phyloP scores from a whole-genome alignment of 2,888 invertebrate genomes.

The Frankliniella intonsa region DNA sequence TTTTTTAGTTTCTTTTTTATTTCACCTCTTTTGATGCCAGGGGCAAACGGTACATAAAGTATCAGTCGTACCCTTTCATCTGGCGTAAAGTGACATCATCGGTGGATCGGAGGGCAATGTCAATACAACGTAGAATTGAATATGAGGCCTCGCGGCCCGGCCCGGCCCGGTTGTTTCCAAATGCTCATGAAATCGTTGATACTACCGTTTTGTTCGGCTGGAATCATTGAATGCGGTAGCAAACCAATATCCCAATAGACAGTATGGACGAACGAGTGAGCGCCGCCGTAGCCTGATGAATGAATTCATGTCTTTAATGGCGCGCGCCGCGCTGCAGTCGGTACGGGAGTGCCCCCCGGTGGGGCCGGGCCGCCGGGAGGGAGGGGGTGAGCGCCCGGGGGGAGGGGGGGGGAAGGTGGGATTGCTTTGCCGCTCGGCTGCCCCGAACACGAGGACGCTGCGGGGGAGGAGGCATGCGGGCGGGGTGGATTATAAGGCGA shows the following conservation, averaged over 20 bases:
- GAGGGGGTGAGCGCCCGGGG: not conserved
- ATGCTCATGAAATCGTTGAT: too few relatives aligned
- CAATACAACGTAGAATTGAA: not conserved
- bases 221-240: too few relatives aligned
- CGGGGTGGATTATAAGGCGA: not conserved
- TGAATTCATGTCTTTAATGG: not conserved
- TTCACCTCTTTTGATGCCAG: too few relatives aligned
- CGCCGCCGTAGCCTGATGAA: not conserved
- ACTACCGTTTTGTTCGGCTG: too few relatives aligned
- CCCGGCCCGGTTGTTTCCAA: too few relatives aligned
- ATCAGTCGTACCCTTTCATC: too few relatives aligned
- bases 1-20: too few relatives aligned
- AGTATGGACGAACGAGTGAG: too few relatives aligned
- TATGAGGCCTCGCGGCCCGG: not conserved
- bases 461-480: not conserved
- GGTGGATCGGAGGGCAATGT: too few relatives aligned
- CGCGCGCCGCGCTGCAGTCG: not conserved
- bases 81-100: too few relatives aligned
- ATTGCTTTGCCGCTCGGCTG: constrained; percentile 14
- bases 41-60: too few relatives aligned
- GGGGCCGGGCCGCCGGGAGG: not conserved
- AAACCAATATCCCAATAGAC: too few relatives aligned
- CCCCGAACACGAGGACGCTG: not conserved
- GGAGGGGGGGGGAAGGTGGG: not conserved
- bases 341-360: not conserved